phyloP scores from a whole-genome alignment of 2,113 vertebrate species.

The Meleagris gallopavo region DNA sequence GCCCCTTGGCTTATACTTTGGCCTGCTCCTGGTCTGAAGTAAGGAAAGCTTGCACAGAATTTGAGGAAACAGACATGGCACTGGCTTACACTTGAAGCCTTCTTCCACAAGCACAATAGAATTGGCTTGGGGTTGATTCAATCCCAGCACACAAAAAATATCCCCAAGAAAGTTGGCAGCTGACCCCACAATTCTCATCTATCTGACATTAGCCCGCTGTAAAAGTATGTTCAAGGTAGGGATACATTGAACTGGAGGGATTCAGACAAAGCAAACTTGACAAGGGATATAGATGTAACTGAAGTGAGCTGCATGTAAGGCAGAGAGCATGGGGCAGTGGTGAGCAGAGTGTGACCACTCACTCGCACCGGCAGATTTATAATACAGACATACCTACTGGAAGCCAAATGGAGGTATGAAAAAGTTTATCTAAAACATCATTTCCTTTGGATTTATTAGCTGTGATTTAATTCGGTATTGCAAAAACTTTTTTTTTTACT shows the following conservation, averaged over 20 bases:
- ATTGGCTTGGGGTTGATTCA: neutral
- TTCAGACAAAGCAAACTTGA: accelerated
- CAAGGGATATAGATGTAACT: accelerated
- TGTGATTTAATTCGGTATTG: neutral
- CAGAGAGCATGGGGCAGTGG: accelerated
- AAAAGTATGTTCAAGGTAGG: neutral
- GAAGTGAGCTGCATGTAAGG: neutral
- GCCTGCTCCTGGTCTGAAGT: too few species aligned
- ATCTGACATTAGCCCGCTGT: neutral
- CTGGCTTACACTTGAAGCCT: neutral
- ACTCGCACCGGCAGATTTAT: accelerated
- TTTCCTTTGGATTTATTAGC: neutral
- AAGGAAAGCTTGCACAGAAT: neutral
- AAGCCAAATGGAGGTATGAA: neutral
- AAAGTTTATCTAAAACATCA: slow-evolving; percentile 10
- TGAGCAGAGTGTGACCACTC: neutral
- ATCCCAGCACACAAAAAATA: neutral
- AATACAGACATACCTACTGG: neutral
- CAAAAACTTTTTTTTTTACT: neutral
- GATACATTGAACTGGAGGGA: neutral
- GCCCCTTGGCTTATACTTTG: neutral
- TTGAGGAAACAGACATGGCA: neutral
- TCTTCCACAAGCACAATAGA: neutral
- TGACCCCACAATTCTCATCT: neutral
- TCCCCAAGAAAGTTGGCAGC: neutral